These are phyloP conservation scores for Dioctria linearis DNA, from an alignment of 2,888 invertebrate species.

Conservation along the genomic window DNA sequence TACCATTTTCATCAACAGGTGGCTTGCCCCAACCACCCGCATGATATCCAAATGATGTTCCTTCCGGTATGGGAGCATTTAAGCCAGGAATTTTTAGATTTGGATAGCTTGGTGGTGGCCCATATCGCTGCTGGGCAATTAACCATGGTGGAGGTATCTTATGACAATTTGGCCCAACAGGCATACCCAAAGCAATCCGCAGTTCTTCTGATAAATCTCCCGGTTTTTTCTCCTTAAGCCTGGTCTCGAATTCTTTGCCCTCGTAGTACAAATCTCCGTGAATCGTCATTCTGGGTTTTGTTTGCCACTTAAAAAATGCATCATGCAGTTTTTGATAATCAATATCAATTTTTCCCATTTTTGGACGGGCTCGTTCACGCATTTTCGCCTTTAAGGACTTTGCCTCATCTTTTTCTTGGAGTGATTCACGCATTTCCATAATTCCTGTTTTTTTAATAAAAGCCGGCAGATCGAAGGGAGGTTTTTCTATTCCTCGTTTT, in stretches of 20 bases:
- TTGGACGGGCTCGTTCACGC: conserved; percentile 96
- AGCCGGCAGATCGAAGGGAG: conserved; percentile 98
- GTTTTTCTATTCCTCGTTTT: conserved; percentile 98
- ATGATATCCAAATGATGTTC: conserved; percentile 98
- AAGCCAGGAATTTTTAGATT: conserved; percentile 97
- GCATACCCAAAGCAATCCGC: conserved; percentile 98
- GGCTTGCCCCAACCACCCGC: conserved; percentile 99
- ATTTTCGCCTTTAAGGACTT: conserved; percentile 97
- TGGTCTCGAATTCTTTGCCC: conserved; percentile 98
- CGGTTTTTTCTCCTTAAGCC: conserved; percentile 98
- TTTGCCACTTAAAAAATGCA: conserved; percentile 99
- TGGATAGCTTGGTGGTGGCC: conserved; percentile 99
- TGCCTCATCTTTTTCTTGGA: conserved; percentile 97
- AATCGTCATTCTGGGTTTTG: conserved; percentile 98
- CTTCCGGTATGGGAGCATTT: conserved; percentile 98
- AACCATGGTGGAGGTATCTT: conserved; percentile 95
- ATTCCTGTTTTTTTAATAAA: conserved; percentile 99
- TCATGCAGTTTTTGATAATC: conserved; percentile 99
- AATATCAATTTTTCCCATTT: conserved; percentile 99
- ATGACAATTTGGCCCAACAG: conserved; percentile 93
- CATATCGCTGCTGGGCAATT: conserved; percentile 82
- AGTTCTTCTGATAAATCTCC: conserved; percentile 97
- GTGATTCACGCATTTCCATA: conserved; percentile 98
- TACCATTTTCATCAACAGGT: conserved; percentile 98
- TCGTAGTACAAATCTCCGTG: conserved; percentile 99